Evolutionary conservation across 2,888 invertebrate species (phyloP).

Genomic region (Trissonchulus latispiculum): DNA sequence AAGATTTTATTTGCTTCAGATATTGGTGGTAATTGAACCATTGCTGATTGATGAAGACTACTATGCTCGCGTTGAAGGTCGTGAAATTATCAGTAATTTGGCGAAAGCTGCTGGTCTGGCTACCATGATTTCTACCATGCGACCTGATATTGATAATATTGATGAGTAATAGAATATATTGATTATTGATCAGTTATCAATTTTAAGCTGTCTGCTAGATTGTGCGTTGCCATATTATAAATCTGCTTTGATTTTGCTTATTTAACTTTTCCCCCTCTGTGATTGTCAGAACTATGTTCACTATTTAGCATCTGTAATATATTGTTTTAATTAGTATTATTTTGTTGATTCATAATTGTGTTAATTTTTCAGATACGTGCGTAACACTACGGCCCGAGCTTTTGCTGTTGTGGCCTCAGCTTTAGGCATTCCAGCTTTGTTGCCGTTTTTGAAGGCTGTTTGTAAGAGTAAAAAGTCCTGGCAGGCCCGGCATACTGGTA

Average conservation of each 20-base stretch:
- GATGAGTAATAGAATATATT: slow-evolving; percentile 62
- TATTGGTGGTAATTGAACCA: slow-evolving; percentile 96
- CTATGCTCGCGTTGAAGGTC: slow-evolving; percentile 96
- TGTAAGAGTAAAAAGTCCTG: slow-evolving; percentile 98
- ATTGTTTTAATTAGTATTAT: too few species aligned
- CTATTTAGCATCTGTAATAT: too few species aligned
- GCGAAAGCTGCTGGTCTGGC: slow-evolving; percentile 98
- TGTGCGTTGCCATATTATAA: too few species aligned
- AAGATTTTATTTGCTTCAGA: slow-evolving; percentile 56
- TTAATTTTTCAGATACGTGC: slow-evolving; percentile 60
- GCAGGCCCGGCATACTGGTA: slow-evolving; percentile 96
- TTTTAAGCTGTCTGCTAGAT: too few species aligned
- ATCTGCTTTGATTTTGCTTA: too few species aligned
- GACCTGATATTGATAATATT: slow-evolving; percentile 98
- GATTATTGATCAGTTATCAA: too few species aligned
- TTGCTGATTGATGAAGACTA: slow-evolving; percentile 98
- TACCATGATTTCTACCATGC: slow-evolving; percentile 99
- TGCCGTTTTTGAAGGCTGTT: slow-evolving; percentile 96
- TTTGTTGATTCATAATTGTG: too few species aligned
- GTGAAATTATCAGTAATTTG: slow-evolving; percentile 96
- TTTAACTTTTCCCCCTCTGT: too few species aligned
- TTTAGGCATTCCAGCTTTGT: slow-evolving; percentile 86
- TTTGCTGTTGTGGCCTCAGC: slow-evolving; percentile 99
- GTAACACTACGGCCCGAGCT: slow-evolving; percentile 97
- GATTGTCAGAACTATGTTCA: too few species aligned